phyloP scores from a whole-genome alignment of 1,140 invertebrate genomes.

The Hycleus cichorii region DNA sequence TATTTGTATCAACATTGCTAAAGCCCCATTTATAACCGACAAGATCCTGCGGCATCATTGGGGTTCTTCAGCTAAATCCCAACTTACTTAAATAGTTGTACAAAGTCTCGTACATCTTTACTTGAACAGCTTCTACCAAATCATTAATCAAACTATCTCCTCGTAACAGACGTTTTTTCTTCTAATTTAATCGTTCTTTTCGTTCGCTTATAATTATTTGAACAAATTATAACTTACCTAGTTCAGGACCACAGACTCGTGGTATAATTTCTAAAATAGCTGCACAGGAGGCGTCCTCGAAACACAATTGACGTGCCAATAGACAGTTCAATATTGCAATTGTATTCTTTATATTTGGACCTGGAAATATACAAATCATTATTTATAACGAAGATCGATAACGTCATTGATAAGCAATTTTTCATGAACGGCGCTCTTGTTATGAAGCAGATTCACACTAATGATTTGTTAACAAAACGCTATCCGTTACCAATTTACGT shows the following conservation, averaged over 20 bases:
- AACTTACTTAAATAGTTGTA: too few relatives aligned
- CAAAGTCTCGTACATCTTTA: conserved; percentile 6
- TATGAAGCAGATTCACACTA: conserved; percentile 1
- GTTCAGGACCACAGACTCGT: conserved; percentile 77
- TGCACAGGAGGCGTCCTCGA: conserved; percentile 78
- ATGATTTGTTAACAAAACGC: conserved; percentile 6
- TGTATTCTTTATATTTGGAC: conserved; percentile 61
- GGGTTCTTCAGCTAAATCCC: too few relatives aligned
- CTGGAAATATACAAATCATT: conserved; percentile 47
- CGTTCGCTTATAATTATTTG: too few relatives aligned
- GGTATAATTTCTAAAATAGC: conserved; percentile 83
- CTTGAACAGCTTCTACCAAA: conserved; percentile 5
- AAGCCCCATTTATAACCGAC: too few relatives aligned
- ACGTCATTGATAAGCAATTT: conserved; percentile 7
- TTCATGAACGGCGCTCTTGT: conserved; percentile 4
- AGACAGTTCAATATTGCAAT: conserved; percentile 78
- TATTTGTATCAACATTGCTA: too few relatives aligned
- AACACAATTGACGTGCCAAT: conserved; percentile 73
- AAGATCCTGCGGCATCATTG: too few relatives aligned
- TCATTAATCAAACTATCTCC: conserved; percentile 11
- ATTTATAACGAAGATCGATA: conserved; percentile 20
- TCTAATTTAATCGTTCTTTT: not conserved
- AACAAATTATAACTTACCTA: conserved; percentile 56
- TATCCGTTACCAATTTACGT: too few relatives aligned
- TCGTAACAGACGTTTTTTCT: conserved; percentile 5